phyloP scores from a whole-genome alignment of 1,140 invertebrate species.

The Pogonognathellus flavescens region DNA sequence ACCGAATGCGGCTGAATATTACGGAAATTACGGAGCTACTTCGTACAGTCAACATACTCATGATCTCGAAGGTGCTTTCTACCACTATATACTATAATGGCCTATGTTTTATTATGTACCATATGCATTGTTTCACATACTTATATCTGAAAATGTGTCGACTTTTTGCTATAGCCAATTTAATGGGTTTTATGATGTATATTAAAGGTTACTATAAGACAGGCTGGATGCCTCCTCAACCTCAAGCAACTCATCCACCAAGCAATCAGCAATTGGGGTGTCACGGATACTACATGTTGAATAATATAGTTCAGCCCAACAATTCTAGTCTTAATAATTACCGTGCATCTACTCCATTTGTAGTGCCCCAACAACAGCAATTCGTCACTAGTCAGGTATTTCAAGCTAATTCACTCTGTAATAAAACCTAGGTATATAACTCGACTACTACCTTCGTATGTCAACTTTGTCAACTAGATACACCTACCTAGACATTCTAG shows the following conservation, averaged over 20 bases:
- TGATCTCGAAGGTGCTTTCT: conserved; percentile 26
- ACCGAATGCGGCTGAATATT: conserved; percentile 25
- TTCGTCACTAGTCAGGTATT: conserved; percentile 45
- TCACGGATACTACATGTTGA: conserved; percentile 40
- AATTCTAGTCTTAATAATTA: conserved; percentile 47
- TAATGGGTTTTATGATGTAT: not conserved
- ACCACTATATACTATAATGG: not conserved
- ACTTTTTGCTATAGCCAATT: not conserved
- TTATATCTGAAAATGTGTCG: not conserved
- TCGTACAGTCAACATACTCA: conserved; percentile 38
- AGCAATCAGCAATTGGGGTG: conserved; percentile 28
- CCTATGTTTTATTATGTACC: not conserved
- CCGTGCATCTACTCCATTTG: conserved; percentile 40
- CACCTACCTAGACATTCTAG: too few relatives aligned
- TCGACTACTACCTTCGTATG: too few relatives aligned
- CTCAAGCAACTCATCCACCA: conserved; percentile 38
- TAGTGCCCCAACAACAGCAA: conserved; percentile 25
- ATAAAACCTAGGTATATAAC: too few relatives aligned
- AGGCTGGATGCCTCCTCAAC: conserved; percentile 41
- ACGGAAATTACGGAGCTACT: conserved; percentile 21
- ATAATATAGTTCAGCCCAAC: conserved; percentile 41
- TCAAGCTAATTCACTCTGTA: not conserved
- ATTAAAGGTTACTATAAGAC: conserved; percentile 24
- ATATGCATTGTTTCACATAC: not conserved
- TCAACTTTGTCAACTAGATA: too few relatives aligned